These are phyloP conservation scores for Arvicanthis niloticus DNA, from an alignment of 2,113 vertebrate genomes.

Conservation along the genomic window DNA sequence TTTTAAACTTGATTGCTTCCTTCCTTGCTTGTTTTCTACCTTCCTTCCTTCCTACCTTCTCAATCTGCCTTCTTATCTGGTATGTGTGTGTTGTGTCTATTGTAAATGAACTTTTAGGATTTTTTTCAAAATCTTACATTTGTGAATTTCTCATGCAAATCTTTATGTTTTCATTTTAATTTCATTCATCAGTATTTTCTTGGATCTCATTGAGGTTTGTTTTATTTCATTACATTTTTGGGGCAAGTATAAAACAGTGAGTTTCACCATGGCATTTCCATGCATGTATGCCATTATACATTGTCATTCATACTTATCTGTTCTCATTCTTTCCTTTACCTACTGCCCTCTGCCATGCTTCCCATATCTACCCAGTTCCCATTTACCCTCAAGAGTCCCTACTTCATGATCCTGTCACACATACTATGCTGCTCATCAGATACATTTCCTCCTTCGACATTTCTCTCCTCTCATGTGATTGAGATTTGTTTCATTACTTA, in stretches of 20 bases:
- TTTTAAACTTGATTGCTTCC: background rate
- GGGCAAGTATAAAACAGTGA: no score
- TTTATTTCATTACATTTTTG: background rate
- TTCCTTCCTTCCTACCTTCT: background rate
- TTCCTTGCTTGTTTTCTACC: no score
- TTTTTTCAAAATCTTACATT: background rate
- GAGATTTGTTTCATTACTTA: background rate
- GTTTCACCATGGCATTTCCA: background rate
- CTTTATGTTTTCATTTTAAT: background rate
- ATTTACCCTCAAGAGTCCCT: background rate
- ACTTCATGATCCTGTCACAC: background rate
- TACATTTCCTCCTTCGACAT: background rate
- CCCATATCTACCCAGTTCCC: background rate
- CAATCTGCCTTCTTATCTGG: no score
- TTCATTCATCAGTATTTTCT: background rate
- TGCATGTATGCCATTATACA: background rate
- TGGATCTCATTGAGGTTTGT: background rate
- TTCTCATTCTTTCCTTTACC: background rate
- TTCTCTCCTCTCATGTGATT: background rate
- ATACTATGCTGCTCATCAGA: no score
- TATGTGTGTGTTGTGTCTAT: background rate
- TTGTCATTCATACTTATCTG: background rate
- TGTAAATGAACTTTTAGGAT: background rate
- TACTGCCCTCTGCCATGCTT: background rate
- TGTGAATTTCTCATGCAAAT: background rate